Percentiles rank a stretch among this genome's conserved stretches.
phyloP scores from a whole-genome alignment of 2,113 vertebrate genomes.

The Tragelaphus buxtoni region DNA sequence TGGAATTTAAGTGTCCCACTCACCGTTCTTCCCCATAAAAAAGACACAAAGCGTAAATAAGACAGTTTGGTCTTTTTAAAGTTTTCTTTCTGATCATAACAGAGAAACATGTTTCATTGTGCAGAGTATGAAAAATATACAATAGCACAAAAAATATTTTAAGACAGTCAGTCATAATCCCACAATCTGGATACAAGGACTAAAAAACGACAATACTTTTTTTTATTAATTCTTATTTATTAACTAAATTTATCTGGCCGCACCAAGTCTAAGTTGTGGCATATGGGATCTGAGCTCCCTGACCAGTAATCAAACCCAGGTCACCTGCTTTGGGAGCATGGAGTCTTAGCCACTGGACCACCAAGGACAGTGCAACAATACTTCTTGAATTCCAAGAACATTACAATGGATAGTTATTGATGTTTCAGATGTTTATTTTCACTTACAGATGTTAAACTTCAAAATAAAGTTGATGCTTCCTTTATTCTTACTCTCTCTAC shows the following conservation, averaged over 20 bases:
- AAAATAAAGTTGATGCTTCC: not conserved
- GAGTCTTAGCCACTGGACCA: not conserved
- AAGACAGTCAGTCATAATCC: not conserved
- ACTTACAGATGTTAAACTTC: not conserved
- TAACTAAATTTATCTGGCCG: not conserved
- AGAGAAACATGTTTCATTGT: not conserved
- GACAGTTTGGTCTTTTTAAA: not conserved
- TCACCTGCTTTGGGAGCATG: not conserved
- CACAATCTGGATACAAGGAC: not conserved
- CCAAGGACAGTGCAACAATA: not conserved
- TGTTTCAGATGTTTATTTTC: not conserved
- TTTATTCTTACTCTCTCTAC: not conserved
- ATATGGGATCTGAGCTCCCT: not conserved
- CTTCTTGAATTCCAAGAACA: not conserved
- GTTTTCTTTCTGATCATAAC: conserved; percentile 3
- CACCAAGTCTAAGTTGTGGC: not conserved
- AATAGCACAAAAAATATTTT: not conserved
- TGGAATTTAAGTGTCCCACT: not conserved
- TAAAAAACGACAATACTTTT: not conserved
- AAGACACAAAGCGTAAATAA: not conserved
- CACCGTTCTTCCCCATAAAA: not conserved
- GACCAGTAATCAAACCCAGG: not conserved
- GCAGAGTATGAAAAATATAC: not conserved
- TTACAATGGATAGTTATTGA: not conserved
- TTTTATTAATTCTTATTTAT: not conserved